Conservation (phyloP, 2,888 invertebrate species). For the Habroteleia sp. region DNA sequence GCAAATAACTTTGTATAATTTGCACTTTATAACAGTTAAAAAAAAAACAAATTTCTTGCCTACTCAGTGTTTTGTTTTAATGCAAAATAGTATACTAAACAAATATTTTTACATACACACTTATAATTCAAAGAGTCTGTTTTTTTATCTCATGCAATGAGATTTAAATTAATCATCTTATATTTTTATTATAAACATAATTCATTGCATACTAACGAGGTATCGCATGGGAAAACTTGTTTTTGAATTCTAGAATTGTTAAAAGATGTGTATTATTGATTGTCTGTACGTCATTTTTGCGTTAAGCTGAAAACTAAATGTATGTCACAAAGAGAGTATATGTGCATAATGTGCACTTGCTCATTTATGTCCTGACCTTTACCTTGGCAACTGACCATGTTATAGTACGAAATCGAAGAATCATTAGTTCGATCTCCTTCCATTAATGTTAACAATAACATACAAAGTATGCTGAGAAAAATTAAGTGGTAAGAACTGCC, state of each 20-base stretch:
- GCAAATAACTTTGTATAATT: too few species aligned
- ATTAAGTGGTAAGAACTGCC: too few species aligned
- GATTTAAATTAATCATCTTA: too few species aligned
- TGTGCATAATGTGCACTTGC: slow-evolving; percentile 51
- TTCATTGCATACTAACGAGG: slow-evolving; percentile 69
- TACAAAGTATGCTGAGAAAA: too few species aligned
- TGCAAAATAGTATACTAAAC: too few species aligned
- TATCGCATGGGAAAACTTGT: slow-evolving; percentile 38
- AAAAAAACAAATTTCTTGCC: too few species aligned
- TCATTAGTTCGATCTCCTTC: slow-evolving; percentile 54
- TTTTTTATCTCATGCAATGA: too few species aligned
- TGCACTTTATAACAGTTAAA: too few species aligned
- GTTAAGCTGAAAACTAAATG: slow-evolving; percentile 41
- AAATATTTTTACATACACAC: too few species aligned
- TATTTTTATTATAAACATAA: too few species aligned
- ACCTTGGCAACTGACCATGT: slow-evolving; percentile 57
- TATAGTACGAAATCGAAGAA: slow-evolving; percentile 55
- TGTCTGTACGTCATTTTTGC: slow-evolving; percentile 51
- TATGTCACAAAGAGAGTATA: slow-evolving; percentile 54
- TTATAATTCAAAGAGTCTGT: too few species aligned
- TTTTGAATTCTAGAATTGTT: slow-evolving; percentile 57
- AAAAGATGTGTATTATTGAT: slow-evolving; percentile 63
- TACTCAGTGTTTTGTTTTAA: too few species aligned
- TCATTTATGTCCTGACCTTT: slow-evolving; percentile 60
- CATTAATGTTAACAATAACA: slow-evolving; percentile 34